Percentiles rank a stretch among this genome's conserved stretches.
phyloP scores from a whole-genome alignment of 2,113 vertebrate genomes.

The Dolichallabes microphthalmus region DNA sequence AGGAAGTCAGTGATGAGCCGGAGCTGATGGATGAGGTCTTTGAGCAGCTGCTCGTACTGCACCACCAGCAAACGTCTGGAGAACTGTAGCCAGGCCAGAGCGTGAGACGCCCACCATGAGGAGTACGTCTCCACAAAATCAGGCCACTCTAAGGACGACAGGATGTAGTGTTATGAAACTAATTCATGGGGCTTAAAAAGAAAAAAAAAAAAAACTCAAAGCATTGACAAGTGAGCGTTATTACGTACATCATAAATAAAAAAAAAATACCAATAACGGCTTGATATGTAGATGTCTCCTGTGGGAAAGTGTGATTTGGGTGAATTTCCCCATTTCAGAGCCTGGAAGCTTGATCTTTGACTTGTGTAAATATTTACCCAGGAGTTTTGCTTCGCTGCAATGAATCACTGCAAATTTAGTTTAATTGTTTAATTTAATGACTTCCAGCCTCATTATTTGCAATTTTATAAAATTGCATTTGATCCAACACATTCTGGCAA shows the following conservation, averaged over 20 bases:
- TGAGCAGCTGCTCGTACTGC: slow-evolving; percentile 90
- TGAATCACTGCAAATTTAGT: not conserved
- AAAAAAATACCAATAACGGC: not conserved
- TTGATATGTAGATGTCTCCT: not conserved
- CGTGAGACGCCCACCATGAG: slow-evolving; percentile 94
- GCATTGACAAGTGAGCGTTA: not conserved
- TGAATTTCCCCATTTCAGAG: not conserved
- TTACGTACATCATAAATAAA: too few species aligned
- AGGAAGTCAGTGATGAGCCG: slow-evolving; percentile 82
- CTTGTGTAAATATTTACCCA: not conserved
- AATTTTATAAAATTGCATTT: not conserved
- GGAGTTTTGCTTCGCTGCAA: not conserved
- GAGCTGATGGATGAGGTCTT: slow-evolving; percentile 81
- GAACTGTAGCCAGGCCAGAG: slow-evolving; percentile 89
- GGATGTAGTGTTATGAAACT: not conserved
- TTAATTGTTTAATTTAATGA: not conserved
- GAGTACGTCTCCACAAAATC: slow-evolving; percentile 93
- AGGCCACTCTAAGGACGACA: slow-evolving; percentile 82
- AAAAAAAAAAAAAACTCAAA: not conserved
- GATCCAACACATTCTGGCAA: not conserved
- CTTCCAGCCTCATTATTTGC: not conserved
- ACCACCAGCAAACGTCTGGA: slow-evolving; percentile 85
- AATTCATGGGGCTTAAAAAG: not conserved
- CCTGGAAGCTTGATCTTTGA: not conserved
- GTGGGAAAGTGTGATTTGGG: not conserved